A percentile compares a stretch with the other conserved stretches of the same genome.
These are phyloP conservation scores for Cenopis cana DNA, from an alignment of 2,888 invertebrate species.

Conservation along the genomic window DNA sequence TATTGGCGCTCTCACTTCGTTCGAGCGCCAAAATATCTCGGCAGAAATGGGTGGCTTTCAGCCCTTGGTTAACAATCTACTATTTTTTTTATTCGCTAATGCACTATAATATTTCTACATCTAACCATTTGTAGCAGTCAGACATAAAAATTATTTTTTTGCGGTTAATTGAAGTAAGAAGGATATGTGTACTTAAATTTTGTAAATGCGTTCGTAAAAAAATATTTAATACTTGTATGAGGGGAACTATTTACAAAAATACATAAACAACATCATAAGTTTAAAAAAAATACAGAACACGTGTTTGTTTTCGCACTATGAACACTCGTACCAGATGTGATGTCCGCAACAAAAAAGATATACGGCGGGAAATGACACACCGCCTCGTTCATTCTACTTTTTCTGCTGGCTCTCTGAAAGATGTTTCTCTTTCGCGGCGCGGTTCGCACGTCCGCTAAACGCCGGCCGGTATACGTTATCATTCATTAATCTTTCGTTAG, in stretches of 20 bases:
- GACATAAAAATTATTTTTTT: too few relatives aligned
- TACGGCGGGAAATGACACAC: conserved; percentile 78
- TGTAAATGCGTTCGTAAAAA: too few relatives aligned
- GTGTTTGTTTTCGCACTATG: conserved; percentile 52
- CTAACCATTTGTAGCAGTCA: too few relatives aligned
- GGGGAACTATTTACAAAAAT: background rate
- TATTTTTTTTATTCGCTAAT: too few relatives aligned
- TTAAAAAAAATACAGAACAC: conserved; percentile 7
- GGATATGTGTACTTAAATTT: too few relatives aligned
- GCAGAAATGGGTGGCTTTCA: too few relatives aligned
- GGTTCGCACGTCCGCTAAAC: conserved; percentile 38
- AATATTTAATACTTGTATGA: too few relatives aligned
- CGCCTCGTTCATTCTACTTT: conserved; percentile 70
- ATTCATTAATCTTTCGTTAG: conserved; percentile 36
- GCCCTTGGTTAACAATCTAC: too few relatives aligned
- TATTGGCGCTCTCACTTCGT: too few relatives aligned
- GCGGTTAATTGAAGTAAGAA: too few relatives aligned
- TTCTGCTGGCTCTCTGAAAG: conserved; percentile 55
- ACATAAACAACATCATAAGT: background rate
- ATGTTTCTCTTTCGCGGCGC: conserved; percentile 27
- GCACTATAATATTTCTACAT: too few relatives aligned
- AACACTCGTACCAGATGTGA: conserved; percentile 71
- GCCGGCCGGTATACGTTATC: conserved; percentile 33
- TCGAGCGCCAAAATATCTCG: too few relatives aligned
- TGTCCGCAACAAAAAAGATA: conserved; percentile 73